Percentiles rank a stretch among this genome's conserved stretches.
Evolutionary conservation across 2,797 vertebrate genomes (phyloP).

Genomic region (Babyrousa celebensis): DNA sequence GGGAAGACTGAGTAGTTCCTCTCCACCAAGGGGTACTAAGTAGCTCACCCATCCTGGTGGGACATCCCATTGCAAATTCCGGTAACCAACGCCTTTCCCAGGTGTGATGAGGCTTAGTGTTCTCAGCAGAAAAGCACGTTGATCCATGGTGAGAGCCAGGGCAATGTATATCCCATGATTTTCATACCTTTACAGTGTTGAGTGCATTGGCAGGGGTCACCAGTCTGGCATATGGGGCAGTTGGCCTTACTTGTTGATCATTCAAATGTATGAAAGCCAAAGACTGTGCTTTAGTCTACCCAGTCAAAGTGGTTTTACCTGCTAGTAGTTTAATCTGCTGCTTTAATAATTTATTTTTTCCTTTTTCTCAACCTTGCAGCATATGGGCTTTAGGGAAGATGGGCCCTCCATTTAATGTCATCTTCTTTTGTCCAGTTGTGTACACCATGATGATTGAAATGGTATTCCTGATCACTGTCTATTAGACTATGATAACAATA

Average conservation of each 20-base stretch:
- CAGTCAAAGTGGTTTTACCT: neutral
- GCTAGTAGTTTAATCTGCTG: neutral
- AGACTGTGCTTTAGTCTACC: neutral
- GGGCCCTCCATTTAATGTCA: neutral
- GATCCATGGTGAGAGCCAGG: neutral
- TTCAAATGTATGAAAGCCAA: neutral
- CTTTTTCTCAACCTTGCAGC: neutral
- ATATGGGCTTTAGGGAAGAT: neutral
- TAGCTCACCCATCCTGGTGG: neutral
- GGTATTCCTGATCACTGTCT: neutral
- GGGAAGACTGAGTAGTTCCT: neutral
- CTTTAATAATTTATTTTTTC: neutral
- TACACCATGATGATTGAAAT: neutral
- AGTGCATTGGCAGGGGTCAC: neutral
- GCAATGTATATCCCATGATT: neutral
- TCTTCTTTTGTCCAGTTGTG: neutral
- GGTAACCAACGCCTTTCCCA: neutral
- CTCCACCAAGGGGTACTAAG: neutral
- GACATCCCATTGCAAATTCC: neutral
- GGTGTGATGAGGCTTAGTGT: neutral
- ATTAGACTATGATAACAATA: neutral
- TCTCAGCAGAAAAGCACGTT: neutral
- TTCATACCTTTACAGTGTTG: neutral
- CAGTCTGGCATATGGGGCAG: neutral
- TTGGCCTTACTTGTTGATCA: neutral